Conservation (phyloP, 23 tunicate genomes). For the Styela plicata region DNA sequence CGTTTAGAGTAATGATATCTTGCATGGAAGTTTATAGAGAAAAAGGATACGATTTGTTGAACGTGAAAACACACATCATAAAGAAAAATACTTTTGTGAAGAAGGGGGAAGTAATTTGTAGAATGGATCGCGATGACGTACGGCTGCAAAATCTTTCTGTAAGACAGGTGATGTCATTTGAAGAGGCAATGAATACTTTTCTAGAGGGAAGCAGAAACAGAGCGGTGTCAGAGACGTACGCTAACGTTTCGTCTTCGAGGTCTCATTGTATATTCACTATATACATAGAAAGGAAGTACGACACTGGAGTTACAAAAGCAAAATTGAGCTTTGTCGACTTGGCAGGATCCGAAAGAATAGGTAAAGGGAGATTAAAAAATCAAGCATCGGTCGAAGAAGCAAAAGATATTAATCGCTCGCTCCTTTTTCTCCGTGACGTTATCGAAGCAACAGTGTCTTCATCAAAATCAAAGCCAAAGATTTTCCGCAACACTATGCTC, state of each 20-base stretch:
- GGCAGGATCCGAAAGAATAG: constrained; percentile 80
- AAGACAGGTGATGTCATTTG: constrained; percentile 19
- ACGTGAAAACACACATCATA: constrained; percentile 12
- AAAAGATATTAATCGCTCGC: constrained; percentile 77
- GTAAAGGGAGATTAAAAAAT: constrained; percentile 40
- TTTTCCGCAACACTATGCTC: constrained; percentile 21
- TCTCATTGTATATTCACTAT: constrained; percentile 91
- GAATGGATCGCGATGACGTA: constrained; percentile 15
- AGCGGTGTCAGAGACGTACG: constrained; percentile 90
- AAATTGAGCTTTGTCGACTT: constrained; percentile 82
- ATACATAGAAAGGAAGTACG: constrained; percentile 35
- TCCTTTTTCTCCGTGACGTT: constrained; percentile 86
- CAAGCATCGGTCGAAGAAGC: constrained; percentile 51
- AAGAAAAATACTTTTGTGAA: not conserved
- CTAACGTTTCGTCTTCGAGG: constrained; percentile 80
- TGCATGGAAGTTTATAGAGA: constrained; percentile 84
- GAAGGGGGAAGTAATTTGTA: constrained; percentile 4
- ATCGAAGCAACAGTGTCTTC: constrained; percentile 19
- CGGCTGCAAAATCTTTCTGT: constrained; percentile 57
- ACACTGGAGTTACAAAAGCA: constrained; percentile 33
- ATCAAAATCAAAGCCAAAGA: not conserved
- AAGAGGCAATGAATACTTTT: constrained; percentile 71
- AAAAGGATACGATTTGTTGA: constrained; percentile 60
- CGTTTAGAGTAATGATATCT: constrained; percentile 34
- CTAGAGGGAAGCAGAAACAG: constrained; percentile 76